A percentile compares a stretch with the other conserved stretches of the same genome.
Conservation (phyloP, 1,140 invertebrate species). For the Diorhabda sublineata region DNA sequence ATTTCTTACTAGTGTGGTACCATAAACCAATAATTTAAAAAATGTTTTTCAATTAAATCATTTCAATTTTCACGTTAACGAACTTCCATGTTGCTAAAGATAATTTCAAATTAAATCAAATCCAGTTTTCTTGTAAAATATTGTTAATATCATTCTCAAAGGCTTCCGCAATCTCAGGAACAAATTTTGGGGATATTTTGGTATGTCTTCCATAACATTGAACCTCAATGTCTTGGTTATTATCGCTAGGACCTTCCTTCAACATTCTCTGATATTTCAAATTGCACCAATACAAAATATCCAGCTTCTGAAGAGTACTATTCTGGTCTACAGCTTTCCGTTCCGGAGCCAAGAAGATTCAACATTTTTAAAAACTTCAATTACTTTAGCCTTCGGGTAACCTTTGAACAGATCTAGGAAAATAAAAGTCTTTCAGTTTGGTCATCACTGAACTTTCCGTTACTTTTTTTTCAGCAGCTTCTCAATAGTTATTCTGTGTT, state of each 20-base stretch:
- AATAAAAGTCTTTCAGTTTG: conserved; percentile 4
- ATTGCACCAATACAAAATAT: conserved; percentile 12
- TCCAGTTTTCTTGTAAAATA: background rate
- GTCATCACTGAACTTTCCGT: background rate
- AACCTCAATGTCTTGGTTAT: conserved; percentile 1
- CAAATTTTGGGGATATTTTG: conserved; percentile 3
- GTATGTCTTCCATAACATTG: conserved; percentile 6
- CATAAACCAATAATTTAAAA: no score
- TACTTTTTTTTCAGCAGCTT: background rate
- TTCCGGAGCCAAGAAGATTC: background rate
- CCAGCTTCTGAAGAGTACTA: background rate
- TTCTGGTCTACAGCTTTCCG: conserved; percentile 4
- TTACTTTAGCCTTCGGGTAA: background rate
- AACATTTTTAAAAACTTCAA: background rate
- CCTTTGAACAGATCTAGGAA: background rate
- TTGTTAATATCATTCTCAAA: background rate
- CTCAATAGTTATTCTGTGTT: background rate
- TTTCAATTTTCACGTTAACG: background rate
- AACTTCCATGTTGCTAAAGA: conserved; percentile 3
- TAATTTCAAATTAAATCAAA: conserved; percentile 3
- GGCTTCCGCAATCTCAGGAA: background rate
- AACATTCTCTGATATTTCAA: background rate
- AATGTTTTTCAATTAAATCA: no score
- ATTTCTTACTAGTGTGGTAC: no score
- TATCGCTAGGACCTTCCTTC: conserved; percentile 1